These are phyloP conservation scores for Lymantria dispar DNA, from an alignment of 2,888 invertebrate genomes.

Conservation along the genomic window DNA sequence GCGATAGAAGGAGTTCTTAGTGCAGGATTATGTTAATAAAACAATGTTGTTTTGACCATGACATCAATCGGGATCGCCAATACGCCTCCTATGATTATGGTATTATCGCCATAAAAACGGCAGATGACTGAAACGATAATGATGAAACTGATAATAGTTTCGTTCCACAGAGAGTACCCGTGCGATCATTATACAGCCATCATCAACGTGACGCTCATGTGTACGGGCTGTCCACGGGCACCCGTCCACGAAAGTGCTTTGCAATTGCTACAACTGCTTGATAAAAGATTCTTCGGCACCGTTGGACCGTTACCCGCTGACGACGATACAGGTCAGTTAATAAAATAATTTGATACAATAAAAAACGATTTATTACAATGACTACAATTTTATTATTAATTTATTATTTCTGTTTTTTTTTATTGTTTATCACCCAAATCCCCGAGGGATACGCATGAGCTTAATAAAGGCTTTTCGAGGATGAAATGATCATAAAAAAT, in stretches of 20 bases:
- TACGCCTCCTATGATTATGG: too few relatives aligned
- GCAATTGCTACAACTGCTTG: constrained; percentile 95
- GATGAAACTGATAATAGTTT: not conserved
- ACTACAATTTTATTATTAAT: not conserved
- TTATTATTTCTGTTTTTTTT: not conserved
- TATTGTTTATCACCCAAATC: not conserved
- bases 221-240: constrained; percentile 96
- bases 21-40: too few relatives aligned
- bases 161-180: constrained; percentile 91
- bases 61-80: too few relatives aligned
- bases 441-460: too few relatives aligned
- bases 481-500: too few relatives aligned
- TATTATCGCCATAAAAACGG: not conserved
- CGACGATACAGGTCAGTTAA: constrained; percentile 86
- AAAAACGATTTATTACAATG: not conserved
- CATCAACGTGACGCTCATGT: constrained; percentile 97
- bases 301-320: constrained; percentile 85
- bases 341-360: not conserved
- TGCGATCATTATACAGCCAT: constrained; percentile 99
- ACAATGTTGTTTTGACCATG: too few relatives aligned
- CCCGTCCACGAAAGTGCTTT: constrained; percentile 96
- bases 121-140: not conserved
- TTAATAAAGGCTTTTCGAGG: too few relatives aligned
- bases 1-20: too few relatives aligned
- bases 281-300: constrained; percentile 96